Evolutionary conservation across 2,797 vertebrate species (phyloP).

Genomic region (Danionella dracula): DNA sequence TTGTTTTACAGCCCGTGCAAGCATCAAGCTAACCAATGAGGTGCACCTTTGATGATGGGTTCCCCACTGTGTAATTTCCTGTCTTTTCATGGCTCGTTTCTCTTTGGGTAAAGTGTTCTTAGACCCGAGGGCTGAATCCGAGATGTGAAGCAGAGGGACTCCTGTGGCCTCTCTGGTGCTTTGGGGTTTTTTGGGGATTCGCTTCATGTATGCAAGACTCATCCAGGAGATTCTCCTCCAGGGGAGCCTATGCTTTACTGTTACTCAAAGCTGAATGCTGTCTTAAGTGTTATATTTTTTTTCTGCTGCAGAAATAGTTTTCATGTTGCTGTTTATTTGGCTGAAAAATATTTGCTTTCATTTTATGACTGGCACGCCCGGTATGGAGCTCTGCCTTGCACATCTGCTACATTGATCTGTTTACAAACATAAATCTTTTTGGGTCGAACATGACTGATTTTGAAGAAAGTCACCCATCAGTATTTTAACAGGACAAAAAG

Average conservation of each 20-base stretch:
- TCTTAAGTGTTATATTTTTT: neutral
- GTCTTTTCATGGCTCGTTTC: conserved; percentile 47
- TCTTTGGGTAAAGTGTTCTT: conserved; percentile 27
- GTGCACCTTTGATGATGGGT: conserved; percentile 4
- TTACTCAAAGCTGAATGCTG: neutral
- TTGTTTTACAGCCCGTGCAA: neutral
- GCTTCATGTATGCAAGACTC: conserved; percentile 32
- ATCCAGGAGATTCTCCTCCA: conserved; percentile 27
- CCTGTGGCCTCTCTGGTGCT: conserved; percentile 27
- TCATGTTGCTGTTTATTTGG: neutral
- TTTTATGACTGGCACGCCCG: too few species aligned
- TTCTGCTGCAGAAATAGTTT: neutral
- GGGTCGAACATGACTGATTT: too few species aligned
- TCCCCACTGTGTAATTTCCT: conserved; percentile 36
- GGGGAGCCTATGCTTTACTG: neutral
- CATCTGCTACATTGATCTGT: too few species aligned
- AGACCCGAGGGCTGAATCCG: conserved; percentile 17
- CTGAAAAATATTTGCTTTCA: neutral
- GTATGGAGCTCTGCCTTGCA: too few species aligned
- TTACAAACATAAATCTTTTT: too few species aligned
- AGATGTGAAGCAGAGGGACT: conserved; percentile 35
- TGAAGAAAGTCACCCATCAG: too few species aligned
- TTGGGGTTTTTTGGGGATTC: conserved; percentile 22
- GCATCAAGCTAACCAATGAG: conserved; percentile 17
- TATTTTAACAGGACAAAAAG: too few species aligned